These are phyloP conservation scores for Lytechinus pictus DNA, from an alignment of 35 echinoderm and acorn worm genomes.

Conservation along the genomic window DNA sequence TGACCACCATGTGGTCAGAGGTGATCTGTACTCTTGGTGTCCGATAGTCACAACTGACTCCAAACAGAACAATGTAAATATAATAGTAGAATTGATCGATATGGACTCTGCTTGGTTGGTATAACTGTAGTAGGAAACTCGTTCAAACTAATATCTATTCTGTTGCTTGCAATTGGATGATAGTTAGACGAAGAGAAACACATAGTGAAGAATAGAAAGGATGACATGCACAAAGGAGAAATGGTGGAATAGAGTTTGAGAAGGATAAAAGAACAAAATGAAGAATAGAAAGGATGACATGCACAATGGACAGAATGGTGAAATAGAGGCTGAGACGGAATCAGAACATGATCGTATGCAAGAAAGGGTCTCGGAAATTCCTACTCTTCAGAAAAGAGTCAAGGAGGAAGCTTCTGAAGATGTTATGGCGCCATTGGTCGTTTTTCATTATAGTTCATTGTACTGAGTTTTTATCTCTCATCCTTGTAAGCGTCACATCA, in stretches of 20 bases:
- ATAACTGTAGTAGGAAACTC: too few relatives aligned
- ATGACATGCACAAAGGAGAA: too few relatives aligned
- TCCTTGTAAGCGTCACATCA: background rate
- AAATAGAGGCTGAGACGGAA: background rate
- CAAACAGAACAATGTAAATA: too few relatives aligned
- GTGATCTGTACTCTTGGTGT: background rate
- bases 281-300: background rate
- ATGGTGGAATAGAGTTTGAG: background rate
- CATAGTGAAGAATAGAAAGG: too few relatives aligned
- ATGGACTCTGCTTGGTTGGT: too few relatives aligned
- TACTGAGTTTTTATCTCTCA: background rate
- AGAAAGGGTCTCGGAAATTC: background rate
- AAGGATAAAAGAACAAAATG: background rate
- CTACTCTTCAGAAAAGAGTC: background rate
- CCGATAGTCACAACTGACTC: too few relatives aligned
- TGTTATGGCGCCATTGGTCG: background rate
- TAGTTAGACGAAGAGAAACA: too few relatives aligned
- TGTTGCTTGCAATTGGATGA: too few relatives aligned
- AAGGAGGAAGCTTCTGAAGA: background rate
- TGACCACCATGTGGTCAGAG: background rate
- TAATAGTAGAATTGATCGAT: too few relatives aligned
- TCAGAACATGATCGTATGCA: background rate
- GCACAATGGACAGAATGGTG: too few relatives aligned
- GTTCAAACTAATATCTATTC: too few relatives aligned
- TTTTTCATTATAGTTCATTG: background rate